Evolutionary conservation across 2,113 vertebrate species (phyloP), one percentile per base, ranked within the genome.

Genomic region (Hydrolagus affinis): DNA sequence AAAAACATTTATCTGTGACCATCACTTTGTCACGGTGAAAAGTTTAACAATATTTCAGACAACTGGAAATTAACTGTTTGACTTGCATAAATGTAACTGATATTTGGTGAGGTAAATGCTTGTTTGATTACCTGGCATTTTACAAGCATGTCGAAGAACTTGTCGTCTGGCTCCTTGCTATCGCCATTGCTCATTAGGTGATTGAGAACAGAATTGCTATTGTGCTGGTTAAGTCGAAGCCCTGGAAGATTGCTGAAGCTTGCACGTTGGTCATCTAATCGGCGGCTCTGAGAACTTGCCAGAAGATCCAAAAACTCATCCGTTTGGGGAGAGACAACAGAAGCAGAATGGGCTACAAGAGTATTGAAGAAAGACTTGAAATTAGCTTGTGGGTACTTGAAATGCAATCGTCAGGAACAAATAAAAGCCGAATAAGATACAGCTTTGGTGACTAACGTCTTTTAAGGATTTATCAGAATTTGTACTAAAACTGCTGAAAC

Each of bases 121-220:
- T 44, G 44, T 44, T 44, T 44, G 44, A 44, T 9, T 7, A 97
- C 97, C 91, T 99, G 97, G 89, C 97, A 98, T 90, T 98, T 99
- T 23, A 98, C 87, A 0, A 99, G 86, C 90, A 94, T 97, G 57
- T 98, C 95, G 3, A 99, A 99, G 93, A 99, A 98, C 90, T 97
- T 91, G 0, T 99, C 96, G 0, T 97, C 96, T 0, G 96, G 94
- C 56, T 98, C 95, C 0, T 90, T 88, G 87, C 23, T 92, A 90
- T 87, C 94, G 0, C 89, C 89, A 12, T 87, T 93, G 3, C 94
- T 92, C 93, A 94, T 89, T 28, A 98, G 92, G 86, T 90, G 96
- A 23, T 92, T 92, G 87, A 97, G 93, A 10, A 96, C 89, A 0
- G 95, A 91, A 17, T 88, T 93, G 30, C 85, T 89, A 88, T 88